Evolutionary conservation across 1,140 invertebrate genomes (phyloP).

Genomic region (Hyles euphorbiae): DNA sequence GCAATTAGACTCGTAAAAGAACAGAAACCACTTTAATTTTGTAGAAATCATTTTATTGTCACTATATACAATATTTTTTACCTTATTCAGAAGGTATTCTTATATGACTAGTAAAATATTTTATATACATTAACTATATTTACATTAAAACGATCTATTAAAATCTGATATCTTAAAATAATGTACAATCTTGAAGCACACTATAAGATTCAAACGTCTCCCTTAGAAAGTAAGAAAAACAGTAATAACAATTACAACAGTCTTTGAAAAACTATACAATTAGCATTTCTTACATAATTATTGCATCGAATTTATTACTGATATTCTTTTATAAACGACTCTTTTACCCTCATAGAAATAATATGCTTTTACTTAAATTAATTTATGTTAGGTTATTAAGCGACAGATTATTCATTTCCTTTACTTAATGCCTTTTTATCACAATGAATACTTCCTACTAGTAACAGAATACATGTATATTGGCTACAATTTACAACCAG

Average conservation of each 20-base stretch:
- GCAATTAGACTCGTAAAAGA: too few relatives aligned
- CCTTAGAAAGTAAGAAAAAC: too few relatives aligned
- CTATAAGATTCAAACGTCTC: too few relatives aligned
- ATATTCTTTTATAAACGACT: too few relatives aligned
- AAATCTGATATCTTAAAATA: conserved; percentile 31
- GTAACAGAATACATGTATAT: too few relatives aligned
- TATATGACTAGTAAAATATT: conserved; percentile 45
- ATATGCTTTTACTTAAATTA: too few relatives aligned
- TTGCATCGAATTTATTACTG: background rate
- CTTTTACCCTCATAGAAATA: too few relatives aligned
- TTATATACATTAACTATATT: conserved; percentile 38
- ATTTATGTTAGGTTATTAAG: too few relatives aligned
- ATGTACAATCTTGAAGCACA: conserved; percentile 12
- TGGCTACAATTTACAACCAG: too few relatives aligned
- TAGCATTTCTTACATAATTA: conserved; percentile 1
- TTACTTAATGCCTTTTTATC: too few relatives aligned
- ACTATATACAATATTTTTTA: conserved; percentile 38
- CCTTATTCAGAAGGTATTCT: conserved; percentile 38
- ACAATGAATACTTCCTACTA: too few relatives aligned
- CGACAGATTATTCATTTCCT: too few relatives aligned
- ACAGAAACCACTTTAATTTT: background rate
- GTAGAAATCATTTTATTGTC: conserved; percentile 26
- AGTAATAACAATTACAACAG: conserved; percentile 13
- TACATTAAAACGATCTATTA: conserved; percentile 23
- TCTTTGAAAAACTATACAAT: conserved; percentile 13